Percentiles rank a stretch among this genome's conserved stretches.
phyloP scores from a whole-genome alignment of 1,140 invertebrate species.

The Drosophila asahinai region DNA sequence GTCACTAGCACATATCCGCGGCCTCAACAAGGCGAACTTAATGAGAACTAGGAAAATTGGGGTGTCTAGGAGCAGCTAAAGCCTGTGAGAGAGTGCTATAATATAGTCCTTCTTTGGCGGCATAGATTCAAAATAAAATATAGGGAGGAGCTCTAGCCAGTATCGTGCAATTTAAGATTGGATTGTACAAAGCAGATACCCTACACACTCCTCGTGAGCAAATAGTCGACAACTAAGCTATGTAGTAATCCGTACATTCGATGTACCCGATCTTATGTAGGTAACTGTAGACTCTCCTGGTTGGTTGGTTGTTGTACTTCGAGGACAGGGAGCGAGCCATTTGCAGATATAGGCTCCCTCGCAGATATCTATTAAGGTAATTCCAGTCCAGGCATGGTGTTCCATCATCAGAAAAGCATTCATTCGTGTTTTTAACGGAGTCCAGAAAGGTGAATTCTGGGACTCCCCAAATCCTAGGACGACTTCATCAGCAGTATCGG shows the following conservation, averaged over 20 bases:
- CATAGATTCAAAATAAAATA: constrained; percentile 16
- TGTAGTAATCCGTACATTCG: constrained; percentile 21
- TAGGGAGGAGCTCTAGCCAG: constrained; percentile 3
- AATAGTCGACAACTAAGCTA: constrained; percentile 40
- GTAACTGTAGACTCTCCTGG: constrained; percentile 47
- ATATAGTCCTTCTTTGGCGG: neutral
- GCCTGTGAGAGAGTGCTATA: constrained; percentile 7
- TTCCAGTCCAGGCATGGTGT: constrained; percentile 32
- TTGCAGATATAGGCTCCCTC: neutral
- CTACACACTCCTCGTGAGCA: constrained; percentile 30
- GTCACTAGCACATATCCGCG: constrained; percentile 51
- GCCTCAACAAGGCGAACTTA: constrained; percentile 19
- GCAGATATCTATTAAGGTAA: constrained; percentile 12
- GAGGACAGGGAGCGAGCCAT: constrained; percentile 21
- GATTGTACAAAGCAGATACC: constrained; percentile 35
- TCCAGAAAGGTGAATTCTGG: constrained; percentile 80
- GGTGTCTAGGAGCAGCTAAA: constrained; percentile 30
- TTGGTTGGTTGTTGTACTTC: constrained; percentile 48
- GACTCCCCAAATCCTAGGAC: constrained; percentile 84
- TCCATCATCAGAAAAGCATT: constrained; percentile 19
- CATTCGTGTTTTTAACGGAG: constrained; percentile 77
- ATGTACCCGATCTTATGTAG: constrained; percentile 36
- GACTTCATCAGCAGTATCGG: constrained; percentile 90
- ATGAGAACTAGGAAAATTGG: constrained; percentile 9
- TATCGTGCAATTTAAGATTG: constrained; percentile 6